Evolutionary conservation across 2,797 vertebrate species (phyloP).

Genomic region (Meriones psammophilus): DNA sequence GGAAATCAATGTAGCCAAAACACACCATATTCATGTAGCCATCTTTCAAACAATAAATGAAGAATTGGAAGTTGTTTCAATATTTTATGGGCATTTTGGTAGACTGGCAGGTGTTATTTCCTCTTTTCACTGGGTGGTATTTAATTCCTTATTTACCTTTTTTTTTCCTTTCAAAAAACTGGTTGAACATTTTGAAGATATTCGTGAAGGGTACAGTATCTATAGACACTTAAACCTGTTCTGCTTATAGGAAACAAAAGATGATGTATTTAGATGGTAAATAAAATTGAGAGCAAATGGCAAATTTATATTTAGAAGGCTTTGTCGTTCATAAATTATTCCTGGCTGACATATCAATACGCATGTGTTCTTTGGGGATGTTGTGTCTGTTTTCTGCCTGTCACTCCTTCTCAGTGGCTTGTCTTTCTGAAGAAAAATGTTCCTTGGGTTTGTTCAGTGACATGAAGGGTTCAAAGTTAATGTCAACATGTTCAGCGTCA

Average conservation of each 20-base stretch:
- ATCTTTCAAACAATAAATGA: not conserved
- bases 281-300: not conserved
- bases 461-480: not conserved
- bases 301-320: not conserved
- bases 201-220: not conserved
- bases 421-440: not conserved
- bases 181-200: not conserved
- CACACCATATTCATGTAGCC: not conserved
- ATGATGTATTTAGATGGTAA: not conserved
- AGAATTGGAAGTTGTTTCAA: not conserved
- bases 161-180: conserved; percentile 43
- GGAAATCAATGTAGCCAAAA: not conserved
- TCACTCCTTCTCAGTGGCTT: not conserved
- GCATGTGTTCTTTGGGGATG: not conserved
- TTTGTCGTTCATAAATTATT: not conserved
- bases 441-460: not conserved
- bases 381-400: not conserved
- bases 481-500: not conserved
- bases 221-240: not conserved
- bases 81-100: not conserved
- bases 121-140: not conserved
- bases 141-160: not conserved
- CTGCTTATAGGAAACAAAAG: not conserved
- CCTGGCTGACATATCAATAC: not conserved
- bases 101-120: not conserved